These are phyloP conservation scores for Calephelis perditalis DNA, from an alignment of 2,888 invertebrate genomes.

Conservation along the genomic window DNA sequence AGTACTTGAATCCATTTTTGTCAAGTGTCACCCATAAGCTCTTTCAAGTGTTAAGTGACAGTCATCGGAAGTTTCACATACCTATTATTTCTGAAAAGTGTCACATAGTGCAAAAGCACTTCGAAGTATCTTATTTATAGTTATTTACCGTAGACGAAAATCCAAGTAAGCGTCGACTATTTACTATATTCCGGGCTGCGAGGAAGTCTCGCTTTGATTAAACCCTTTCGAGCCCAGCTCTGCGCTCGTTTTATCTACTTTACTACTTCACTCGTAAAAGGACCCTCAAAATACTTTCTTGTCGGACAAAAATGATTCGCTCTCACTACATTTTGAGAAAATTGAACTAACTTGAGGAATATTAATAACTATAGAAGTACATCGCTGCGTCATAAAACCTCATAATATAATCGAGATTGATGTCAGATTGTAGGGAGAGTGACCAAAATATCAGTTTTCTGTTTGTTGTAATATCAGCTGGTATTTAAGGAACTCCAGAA, in stretches of 20 bases:
- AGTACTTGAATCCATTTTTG: too few species aligned
- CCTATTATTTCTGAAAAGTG: neutral
- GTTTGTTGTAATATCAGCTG: too few species aligned
- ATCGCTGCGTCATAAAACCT: too few species aligned
- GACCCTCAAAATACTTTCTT: conserved; percentile 47
- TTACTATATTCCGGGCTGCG: conserved; percentile 53
- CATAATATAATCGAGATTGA: too few species aligned
- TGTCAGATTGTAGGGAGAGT: too few species aligned
- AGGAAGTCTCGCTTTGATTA: conserved; percentile 60
- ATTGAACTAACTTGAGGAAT: conserved; percentile 16
- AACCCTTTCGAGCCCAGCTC: conserved; percentile 53
- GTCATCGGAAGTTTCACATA: too few species aligned
- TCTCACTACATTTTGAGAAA: conserved; percentile 12
- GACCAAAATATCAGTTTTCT: too few species aligned
- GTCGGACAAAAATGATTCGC: conserved; percentile 31
- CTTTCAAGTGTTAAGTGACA: too few species aligned
- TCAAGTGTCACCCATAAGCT: too few species aligned
- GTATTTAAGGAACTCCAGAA: too few species aligned
- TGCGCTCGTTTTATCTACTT: conserved; percentile 54
- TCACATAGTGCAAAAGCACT: neutral
- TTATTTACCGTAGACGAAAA: conserved; percentile 29
- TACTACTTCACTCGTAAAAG: conserved; percentile 46
- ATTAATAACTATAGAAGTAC: neutral
- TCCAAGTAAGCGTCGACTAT: conserved; percentile 36
- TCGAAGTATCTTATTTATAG: conserved; percentile 9